Conservation (phyloP, 2,113 vertebrate genomes). For the Oreochromis spilurus region DNA sequence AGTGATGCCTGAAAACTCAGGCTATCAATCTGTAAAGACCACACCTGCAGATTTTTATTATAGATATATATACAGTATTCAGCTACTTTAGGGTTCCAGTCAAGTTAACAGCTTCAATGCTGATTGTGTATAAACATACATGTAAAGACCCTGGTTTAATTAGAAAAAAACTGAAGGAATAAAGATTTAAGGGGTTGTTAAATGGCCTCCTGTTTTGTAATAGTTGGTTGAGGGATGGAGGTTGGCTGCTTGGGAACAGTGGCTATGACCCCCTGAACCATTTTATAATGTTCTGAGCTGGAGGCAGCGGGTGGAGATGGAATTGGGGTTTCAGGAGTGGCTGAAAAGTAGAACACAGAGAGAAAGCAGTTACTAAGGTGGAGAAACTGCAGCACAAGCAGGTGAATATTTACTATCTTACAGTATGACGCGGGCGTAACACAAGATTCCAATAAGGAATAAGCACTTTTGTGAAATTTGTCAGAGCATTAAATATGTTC, state of each 20-base stretch:
- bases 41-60: neutral
- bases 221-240: constrained; percentile 86
- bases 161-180: neutral
- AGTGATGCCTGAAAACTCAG: constrained; percentile 22
- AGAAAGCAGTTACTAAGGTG: neutral
- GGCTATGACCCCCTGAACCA: constrained; percentile 87
- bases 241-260: constrained; percentile 87
- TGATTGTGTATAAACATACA: constrained; percentile 17
- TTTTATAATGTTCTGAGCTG: constrained; percentile 92
- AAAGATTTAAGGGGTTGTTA: constrained; percentile 58
- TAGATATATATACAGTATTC: neutral
- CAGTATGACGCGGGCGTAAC: neutral
- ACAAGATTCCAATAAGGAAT: constrained; percentile 39
- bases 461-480: constrained; percentile 68
- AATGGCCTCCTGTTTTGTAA: constrained; percentile 97
- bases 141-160: constrained; percentile 21
- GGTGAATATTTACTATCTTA: constrained; percentile 5
- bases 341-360: constrained; percentile 70
- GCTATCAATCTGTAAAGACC: constrained; percentile 1
- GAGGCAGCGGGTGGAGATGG: constrained; percentile 91
- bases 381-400: neutral
- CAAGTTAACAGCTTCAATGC: constrained; percentile 40
- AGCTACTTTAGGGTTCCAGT: constrained; percentile 28
- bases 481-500: constrained; percentile 64
- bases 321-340: constrained; percentile 96